These are phyloP conservation scores for Nomada lathburiana DNA, from an alignment of 2,888 invertebrate species.

Conservation along the genomic window DNA sequence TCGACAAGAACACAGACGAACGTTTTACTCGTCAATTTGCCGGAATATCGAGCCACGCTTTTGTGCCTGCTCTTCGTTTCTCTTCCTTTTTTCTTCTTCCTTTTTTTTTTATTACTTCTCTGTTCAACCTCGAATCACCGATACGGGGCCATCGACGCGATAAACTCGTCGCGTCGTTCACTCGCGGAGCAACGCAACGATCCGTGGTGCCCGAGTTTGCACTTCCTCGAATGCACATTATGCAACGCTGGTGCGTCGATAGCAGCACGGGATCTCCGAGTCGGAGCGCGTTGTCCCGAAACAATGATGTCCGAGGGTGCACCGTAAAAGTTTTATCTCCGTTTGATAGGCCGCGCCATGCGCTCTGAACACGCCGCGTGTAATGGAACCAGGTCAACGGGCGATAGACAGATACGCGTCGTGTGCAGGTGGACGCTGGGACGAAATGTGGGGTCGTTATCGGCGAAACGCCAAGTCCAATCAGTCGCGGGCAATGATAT, in stretches of 20 bases:
- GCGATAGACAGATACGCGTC: constrained; percentile 38
- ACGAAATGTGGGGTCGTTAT: constrained; percentile 59
- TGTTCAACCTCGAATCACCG: constrained; percentile 6
- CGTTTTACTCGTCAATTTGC: neutral
- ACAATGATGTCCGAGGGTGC: constrained; percentile 13
- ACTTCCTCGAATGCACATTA: constrained; percentile 38
- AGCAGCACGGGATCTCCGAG: constrained; percentile 34
- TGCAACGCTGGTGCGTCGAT: constrained; percentile 46
- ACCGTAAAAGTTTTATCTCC: constrained; percentile 57
- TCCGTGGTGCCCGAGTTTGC: constrained; percentile 20
- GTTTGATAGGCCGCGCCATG: constrained; percentile 46
- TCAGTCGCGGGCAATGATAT: constrained; percentile 50
- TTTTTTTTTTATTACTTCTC: neutral
- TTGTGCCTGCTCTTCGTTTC: neutral
- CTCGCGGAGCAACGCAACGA: constrained; percentile 37
- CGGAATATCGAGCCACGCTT: neutral
- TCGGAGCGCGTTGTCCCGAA: constrained; percentile 15
- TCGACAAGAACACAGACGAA: neutral
- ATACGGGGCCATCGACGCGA: constrained; percentile 4
- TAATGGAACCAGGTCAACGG: constrained; percentile 65
- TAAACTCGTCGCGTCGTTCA: neutral
- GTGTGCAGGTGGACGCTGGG: constrained; percentile 58
- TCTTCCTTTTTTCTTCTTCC: neutral
- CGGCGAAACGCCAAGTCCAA: constrained; percentile 64
- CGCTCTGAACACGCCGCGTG: too few species aligned